Evolutionary conservation across 2,888 invertebrate genomes (phyloP).

Genomic region (Campoplex nolae): DNA sequence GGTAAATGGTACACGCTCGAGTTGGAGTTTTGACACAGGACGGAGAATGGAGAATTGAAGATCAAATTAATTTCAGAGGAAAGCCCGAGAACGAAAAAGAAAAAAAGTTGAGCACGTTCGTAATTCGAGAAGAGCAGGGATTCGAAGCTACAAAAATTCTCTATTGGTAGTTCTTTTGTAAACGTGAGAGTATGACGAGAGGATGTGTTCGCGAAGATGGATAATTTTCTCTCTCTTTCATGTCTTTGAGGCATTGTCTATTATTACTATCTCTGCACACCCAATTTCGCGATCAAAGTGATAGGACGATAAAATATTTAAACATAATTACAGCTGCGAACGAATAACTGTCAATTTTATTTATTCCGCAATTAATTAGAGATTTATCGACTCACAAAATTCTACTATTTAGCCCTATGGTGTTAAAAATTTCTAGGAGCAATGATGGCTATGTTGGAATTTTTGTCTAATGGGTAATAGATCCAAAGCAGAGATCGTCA

Average conservation of each 20-base stretch:
- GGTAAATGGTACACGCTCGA: not conserved
- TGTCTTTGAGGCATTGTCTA: not conserved
- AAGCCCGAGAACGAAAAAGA: not conserved
- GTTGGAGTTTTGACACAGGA: not conserved
- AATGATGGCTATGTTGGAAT: not conserved
- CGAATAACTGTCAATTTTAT: not conserved
- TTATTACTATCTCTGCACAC: not conserved
- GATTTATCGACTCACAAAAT: not conserved
- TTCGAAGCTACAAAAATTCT: not conserved
- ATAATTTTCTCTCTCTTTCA: not conserved
- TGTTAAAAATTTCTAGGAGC: not conserved
- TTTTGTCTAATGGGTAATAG: not conserved
- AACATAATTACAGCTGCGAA: not conserved
- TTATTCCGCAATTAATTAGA: not conserved
- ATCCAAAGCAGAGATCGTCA: not conserved
- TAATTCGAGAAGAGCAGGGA: not conserved
- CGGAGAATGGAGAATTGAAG: not conserved
- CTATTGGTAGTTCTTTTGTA: not conserved
- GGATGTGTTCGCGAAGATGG: not conserved
- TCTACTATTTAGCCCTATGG: not conserved
- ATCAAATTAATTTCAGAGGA: not conserved
- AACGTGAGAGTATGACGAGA: not conserved
- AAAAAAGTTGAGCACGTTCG: not conserved
- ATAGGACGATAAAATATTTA: not conserved
- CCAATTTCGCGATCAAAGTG: not conserved